Percentiles rank a stretch among this genome's conserved stretches.
Evolutionary conservation across 2,113 vertebrate species (phyloP).

Genomic region (Anoplopoma fimbria): DNA sequence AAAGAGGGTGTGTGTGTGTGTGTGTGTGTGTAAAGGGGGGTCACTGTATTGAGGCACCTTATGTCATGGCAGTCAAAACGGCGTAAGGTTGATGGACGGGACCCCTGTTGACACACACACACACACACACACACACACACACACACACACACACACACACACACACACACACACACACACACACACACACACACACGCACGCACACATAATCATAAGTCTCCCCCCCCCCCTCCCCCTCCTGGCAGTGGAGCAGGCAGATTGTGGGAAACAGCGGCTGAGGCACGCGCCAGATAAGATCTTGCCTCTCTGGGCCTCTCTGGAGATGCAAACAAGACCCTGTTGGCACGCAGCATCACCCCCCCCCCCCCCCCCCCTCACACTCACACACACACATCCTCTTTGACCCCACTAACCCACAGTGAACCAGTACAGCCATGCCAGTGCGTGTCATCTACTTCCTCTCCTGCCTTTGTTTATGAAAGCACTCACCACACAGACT

Average conservation of each 20-base stretch:
- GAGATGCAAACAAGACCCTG: constrained; percentile 88
- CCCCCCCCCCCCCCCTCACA: constrained; percentile 21
- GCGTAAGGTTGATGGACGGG: constrained; percentile 84
- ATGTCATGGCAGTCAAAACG: constrained; percentile 89
- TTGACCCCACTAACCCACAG: constrained; percentile 44
- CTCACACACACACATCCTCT: constrained; percentile 53
- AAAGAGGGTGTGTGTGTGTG: constrained; percentile 18
- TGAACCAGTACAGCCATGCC: constrained; percentile 58
- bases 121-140: constrained; percentile 42
- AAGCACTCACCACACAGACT: constrained; percentile 42
- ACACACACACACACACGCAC: constrained; percentile 33
- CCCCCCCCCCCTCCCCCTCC: constrained; percentile 72
- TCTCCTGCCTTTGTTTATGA: constrained; percentile 59
- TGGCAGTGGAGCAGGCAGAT: constrained; percentile 84
- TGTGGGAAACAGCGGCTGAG: constrained; percentile 90
- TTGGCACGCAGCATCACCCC: constrained; percentile 67
- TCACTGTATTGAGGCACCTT: constrained; percentile 85
- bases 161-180: constrained; percentile 43
- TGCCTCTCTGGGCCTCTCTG: constrained; percentile 81
- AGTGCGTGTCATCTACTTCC: constrained; percentile 71
- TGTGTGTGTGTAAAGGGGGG: constrained; percentile 58
- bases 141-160: constrained; percentile 41
- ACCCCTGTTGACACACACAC: constrained; percentile 65
- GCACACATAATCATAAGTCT: constrained; percentile 70
- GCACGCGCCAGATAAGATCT: constrained; percentile 89